Conservation (phyloP, 2,797 vertebrate species). For the Poeciliopsis turneri region DNA sequence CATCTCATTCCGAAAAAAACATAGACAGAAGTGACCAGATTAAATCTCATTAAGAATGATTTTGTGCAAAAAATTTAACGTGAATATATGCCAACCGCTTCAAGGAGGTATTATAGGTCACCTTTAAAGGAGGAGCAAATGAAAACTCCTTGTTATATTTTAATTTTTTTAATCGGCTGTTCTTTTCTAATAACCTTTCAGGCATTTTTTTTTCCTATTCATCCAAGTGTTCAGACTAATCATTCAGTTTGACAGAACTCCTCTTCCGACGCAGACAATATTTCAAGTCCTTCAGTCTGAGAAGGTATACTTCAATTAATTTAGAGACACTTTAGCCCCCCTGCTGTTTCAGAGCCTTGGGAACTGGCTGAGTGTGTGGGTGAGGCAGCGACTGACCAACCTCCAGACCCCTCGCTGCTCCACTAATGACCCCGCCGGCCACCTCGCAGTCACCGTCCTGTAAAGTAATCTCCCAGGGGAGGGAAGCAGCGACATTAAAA, state of each 20-base stretch:
- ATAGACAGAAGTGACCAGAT: too few species aligned
- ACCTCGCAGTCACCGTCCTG: conserved; percentile 49
- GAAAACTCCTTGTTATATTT: not conserved
- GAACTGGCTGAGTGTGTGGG: conserved; percentile 58
- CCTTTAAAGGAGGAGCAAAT: not conserved
- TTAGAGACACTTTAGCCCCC: conserved; percentile 56
- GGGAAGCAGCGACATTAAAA: conserved; percentile 46
- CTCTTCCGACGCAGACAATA: conserved; percentile 42
- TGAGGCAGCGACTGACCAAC: conserved; percentile 69
- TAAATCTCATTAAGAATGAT: too few species aligned
- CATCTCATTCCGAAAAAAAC: too few species aligned
- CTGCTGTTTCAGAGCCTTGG: conserved; percentile 60
- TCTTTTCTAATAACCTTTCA: not conserved
- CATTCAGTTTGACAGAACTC: conserved; percentile 32
- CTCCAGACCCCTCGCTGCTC: conserved; percentile 69
- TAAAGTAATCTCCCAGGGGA: conserved; percentile 54
- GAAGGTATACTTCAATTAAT: conserved; percentile 67
- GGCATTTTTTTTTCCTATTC: not conserved
- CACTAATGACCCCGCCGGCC: conserved; percentile 71
- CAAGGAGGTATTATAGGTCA: too few species aligned
- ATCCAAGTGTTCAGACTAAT: not conserved
- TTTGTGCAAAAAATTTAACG: too few species aligned
- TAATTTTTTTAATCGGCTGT: not conserved
- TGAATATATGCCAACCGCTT: too few species aligned
- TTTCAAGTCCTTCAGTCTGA: conserved; percentile 74